A percentile compares a stretch with the other conserved stretches of the same genome.
Evolutionary conservation across 2,113 vertebrate species (phyloP).

Genomic region (Cochlearius cochlearius): DNA sequence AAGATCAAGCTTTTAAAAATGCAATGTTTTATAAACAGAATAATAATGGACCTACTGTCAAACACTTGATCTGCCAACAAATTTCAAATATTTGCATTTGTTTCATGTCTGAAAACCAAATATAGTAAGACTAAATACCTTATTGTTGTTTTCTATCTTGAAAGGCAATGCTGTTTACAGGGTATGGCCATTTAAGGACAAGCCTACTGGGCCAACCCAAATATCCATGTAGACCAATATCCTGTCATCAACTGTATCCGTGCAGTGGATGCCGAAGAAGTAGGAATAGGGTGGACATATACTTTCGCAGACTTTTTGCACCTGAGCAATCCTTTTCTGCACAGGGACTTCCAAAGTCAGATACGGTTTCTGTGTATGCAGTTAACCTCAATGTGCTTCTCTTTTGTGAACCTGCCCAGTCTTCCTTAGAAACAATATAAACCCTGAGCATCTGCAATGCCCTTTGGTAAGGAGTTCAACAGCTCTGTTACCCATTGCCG

Average conservation of each 20-base stretch:
- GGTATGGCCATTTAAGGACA: neutral
- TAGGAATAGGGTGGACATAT: neutral
- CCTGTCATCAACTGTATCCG: neutral
- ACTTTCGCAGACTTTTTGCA: neutral
- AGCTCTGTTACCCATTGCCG: neutral
- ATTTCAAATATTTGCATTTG: slow-evolving; percentile 29
- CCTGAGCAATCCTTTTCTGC: neutral
- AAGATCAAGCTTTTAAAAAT: neutral
- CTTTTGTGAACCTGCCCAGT: neutral
- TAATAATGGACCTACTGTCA: neutral
- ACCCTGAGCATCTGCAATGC: neutral
- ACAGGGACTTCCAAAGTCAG: neutral
- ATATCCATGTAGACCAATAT: neutral
- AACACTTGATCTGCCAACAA: neutral
- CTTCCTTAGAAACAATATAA: neutral
- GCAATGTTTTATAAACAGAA: neutral
- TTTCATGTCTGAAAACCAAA: neutral
- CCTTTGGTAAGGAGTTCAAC: neutral
- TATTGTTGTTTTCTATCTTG: neutral
- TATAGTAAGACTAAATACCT: neutral
- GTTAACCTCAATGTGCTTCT: neutral
- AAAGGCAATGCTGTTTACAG: neutral
- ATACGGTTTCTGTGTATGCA: neutral
- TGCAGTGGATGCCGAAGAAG: neutral
- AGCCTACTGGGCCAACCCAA: neutral